Evolutionary conservation across 2,888 invertebrate species (phyloP), one percentile per base, ranked within the genome.

Genomic region (Polydrusus pterygomalis): DNA sequence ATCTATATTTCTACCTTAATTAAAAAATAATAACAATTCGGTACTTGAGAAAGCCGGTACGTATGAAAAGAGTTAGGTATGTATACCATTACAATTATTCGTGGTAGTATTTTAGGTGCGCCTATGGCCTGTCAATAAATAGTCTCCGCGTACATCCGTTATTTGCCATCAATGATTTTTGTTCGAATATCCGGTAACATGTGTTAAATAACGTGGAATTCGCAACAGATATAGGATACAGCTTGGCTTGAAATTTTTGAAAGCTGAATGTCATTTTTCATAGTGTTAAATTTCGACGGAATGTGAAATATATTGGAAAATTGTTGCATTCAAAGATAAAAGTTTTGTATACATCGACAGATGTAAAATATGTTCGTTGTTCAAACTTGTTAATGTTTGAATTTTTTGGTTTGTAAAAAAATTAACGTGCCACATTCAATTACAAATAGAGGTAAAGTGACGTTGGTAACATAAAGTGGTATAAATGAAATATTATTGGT

Each of bases 241-340:
- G n/a, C n/a, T n/a, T n/a, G n/a, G n/a, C n/a, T n/a, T n/a, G n/a
- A 34, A 56, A 56, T 56, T 56, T 51, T 34, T 56, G 34, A 56
- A 34, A 56, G 56, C 34, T 30, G 34, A 7, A 56, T 56, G 56
- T 34, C 56, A 56, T 56, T 56, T 56, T 34, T 56, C 56, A 34
- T 34, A 15, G 34, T 56, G 56, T 56, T 56, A 56, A 56, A 56
- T 56, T 56, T 34, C 56, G 15, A 34, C 56, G 34, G 30, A 56
- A 56, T 56, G 56, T 34, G 56, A 56, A 56, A 34, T 34, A 34
- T 30, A 56, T 34, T 56, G 56, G 34, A 56, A 56, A 56, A 56
- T 56, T 56, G 56, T 56, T 56, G 56, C 34, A 25, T 30, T 56
- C 30, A 30, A 56, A 56, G 56, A 56, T 56, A 56, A 56, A 56